phyloP scores from a whole-genome alignment of 1,140 invertebrate species.

The Episyrphus balteatus region DNA sequence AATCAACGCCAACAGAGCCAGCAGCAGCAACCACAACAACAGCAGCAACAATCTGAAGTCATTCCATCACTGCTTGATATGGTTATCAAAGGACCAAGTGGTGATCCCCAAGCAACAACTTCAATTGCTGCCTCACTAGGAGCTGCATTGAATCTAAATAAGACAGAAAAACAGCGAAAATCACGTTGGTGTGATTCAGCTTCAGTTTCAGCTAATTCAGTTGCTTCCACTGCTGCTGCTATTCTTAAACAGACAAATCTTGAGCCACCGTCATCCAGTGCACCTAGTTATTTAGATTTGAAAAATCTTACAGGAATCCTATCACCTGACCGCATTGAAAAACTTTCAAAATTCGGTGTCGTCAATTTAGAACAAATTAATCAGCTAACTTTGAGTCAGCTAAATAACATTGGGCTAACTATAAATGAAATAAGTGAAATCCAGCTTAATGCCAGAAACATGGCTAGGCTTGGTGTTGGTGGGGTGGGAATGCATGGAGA shows the following conservation, averaged over 20 bases:
- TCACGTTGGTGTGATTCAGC: conserved; percentile 48
- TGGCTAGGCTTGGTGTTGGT: conserved; percentile 40
- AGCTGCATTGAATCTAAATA: conserved; percentile 7
- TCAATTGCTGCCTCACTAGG: background rate
- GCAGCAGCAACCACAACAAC: background rate
- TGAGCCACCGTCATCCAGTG: conserved; percentile 1
- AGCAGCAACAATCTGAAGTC: conserved; percentile 7
- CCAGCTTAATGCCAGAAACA: conserved; percentile 44
- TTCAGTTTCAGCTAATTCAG: conserved; percentile 19
- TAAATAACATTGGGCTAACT: conserved; percentile 45
- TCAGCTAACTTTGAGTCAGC: conserved; percentile 44
- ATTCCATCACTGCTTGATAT: conserved; percentile 33
- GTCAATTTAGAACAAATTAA: conserved; percentile 46
- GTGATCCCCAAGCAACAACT: background rate
- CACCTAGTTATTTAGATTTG: conserved; percentile 38
- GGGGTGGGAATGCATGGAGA: background rate
- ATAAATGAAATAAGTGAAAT: conserved; percentile 47
- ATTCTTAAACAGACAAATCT: background rate
- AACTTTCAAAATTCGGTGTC: conserved; percentile 45
- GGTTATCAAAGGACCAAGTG: conserved; percentile 25
- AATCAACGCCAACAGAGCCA: no score
- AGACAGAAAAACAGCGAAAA: conserved; percentile 43
- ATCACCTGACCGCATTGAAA: conserved; percentile 43
- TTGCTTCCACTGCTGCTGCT: conserved; percentile 4
- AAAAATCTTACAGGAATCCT: conserved; percentile 45